Percentiles rank a stretch among this genome's conserved stretches.
Conservation (phyloP, 2,113 vertebrate species). For the Nansenia antarctica region DNA sequence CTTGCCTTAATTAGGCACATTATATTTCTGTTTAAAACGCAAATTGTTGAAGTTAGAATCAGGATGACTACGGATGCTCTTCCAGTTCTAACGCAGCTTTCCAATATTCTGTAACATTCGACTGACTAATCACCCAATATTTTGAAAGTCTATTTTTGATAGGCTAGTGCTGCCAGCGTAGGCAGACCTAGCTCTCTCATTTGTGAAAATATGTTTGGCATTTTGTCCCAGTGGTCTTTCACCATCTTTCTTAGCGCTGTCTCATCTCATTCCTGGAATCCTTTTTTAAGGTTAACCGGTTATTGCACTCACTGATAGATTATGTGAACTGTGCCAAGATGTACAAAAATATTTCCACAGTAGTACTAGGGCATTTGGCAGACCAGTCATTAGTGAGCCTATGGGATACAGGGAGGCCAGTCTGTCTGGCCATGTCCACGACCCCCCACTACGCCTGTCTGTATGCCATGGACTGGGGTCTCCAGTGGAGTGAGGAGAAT, state of each 20-base stretch:
- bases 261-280: not conserved
- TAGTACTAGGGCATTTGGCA: conserved; percentile 35
- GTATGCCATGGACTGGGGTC: conserved; percentile 18
- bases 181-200: not conserved
- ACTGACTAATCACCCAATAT: no score
- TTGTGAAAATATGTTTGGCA: not conserved
- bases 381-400: conserved; percentile 28
- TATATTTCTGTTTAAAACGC: no score
- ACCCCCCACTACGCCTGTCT: conserved; percentile 12
- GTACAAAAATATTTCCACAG: conserved; percentile 19
- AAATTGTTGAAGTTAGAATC: no score
- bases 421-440: conserved; percentile 31
- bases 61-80: no score
- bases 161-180: no score
- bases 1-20: no score
- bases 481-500: conserved; percentile 50
- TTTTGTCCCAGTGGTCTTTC: not conserved
- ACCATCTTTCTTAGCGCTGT: not conserved
- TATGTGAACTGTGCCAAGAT: conserved; percentile 13
- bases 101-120: no score
- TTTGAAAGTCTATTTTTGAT: no score
- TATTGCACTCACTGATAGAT: conserved; percentile 8
- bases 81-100: no score
- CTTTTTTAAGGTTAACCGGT: conserved; percentile 19
- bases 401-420: conserved; percentile 30